Conservation (phyloP, 2,888 invertebrate genomes). For the Scrobipalpa costella region DNA sequence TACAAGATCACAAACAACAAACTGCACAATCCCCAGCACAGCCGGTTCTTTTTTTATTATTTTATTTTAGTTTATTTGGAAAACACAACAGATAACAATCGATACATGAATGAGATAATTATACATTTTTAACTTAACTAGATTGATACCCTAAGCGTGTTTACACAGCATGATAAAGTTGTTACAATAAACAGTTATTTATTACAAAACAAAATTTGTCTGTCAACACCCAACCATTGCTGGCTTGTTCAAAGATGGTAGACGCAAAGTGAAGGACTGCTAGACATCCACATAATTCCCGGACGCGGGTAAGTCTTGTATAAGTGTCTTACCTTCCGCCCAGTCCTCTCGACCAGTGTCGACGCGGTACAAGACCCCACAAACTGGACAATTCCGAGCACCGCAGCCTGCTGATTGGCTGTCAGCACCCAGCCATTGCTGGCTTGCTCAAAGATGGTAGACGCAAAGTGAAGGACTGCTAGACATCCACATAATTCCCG, state of each 20-base stretch:
- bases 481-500: slow-evolving; percentile 73
- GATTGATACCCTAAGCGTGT: too few relatives aligned
- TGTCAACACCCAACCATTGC: slow-evolving; percentile 30
- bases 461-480: slow-evolving; percentile 72
- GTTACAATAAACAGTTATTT: too few relatives aligned
- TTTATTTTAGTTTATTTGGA: too few relatives aligned
- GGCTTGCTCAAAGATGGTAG: slow-evolving; percentile 70
- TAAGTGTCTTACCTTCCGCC: slow-evolving; percentile 60
- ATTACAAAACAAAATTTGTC: too few relatives aligned
- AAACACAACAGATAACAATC: too few relatives aligned
- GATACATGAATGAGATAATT: too few relatives aligned
- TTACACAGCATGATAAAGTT: too few relatives aligned
- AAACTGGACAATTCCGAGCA: slow-evolving; percentile 66
- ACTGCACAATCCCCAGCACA: slow-evolving; percentile 64
- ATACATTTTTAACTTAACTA: too few relatives aligned
- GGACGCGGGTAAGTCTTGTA: slow-evolving; percentile 51
- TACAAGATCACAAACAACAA: slow-evolving; percentile 68
- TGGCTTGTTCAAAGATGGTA: too few relatives aligned
- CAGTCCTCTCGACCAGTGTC: slow-evolving; percentile 65
- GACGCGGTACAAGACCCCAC: slow-evolving; percentile 70
- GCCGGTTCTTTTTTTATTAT: too few relatives aligned
- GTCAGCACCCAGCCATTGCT: slow-evolving; percentile 57
- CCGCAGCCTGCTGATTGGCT: slow-evolving; percentile 68
- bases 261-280: slow-evolving; percentile 47
- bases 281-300: slow-evolving; percentile 72